Evolutionary conservation across 2,797 vertebrate species (phyloP).

Genomic region (Kryptopterus vitreolus): DNA sequence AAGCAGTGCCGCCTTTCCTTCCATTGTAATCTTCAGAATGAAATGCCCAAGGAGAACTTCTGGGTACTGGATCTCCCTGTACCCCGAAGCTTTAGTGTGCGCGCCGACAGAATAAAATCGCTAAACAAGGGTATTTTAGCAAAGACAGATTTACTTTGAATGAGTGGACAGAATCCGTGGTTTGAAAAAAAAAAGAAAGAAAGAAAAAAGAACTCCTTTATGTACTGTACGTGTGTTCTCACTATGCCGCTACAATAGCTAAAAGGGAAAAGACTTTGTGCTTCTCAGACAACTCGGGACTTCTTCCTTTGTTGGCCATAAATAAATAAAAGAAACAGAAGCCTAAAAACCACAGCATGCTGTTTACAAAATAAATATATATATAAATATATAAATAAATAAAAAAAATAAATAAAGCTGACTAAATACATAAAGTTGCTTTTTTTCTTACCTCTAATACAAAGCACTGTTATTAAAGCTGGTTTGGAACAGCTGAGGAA

Average conservation of each 20-base stretch:
- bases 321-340: neutral
- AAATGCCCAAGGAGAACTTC: neutral
- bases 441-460: conserved; percentile 12
- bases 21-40: neutral
- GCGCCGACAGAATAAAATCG: neutral
- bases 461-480: neutral
- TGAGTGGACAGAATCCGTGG: neutral
- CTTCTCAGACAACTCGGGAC: neutral
- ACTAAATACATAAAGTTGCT: neutral
- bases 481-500: neutral
- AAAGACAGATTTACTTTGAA: neutral
- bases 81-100: neutral
- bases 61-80: neutral
- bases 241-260: neutral
- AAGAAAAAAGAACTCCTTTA: neutral
- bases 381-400: no score
- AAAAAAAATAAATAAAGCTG: conserved; percentile 2
- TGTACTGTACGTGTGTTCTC: neutral
- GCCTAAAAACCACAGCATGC: neutral
- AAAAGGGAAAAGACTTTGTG: neutral
- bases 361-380: no score
- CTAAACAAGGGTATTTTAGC: neutral
- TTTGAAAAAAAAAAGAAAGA: neutral
- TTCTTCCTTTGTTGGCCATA: neutral
- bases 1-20: neutral